Percentiles rank a stretch among this genome's conserved stretches.
Evolutionary conservation across 2,888 invertebrate genomes (phyloP).

Genomic region (Sesia bembeciformis): DNA sequence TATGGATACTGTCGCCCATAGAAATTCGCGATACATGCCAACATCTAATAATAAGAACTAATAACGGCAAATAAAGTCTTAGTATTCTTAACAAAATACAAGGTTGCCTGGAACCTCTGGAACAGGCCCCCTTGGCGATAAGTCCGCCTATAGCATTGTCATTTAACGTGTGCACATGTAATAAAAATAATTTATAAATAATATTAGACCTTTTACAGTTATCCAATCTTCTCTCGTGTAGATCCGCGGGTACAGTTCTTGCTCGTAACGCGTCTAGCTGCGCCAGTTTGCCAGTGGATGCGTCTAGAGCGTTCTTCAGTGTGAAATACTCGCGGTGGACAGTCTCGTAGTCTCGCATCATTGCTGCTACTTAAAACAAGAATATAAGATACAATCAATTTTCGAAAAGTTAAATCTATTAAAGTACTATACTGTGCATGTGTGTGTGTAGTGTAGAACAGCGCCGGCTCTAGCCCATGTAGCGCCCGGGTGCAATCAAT

Average conservation of each 20-base stretch:
- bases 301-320: constrained; percentile 72
- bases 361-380: constrained; percentile 64
- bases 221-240: constrained; percentile 79
- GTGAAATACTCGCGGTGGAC: constrained; percentile 77
- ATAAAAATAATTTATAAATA: neutral
- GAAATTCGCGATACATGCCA: too few relatives aligned
- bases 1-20: too few relatives aligned
- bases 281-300: constrained; percentile 74
- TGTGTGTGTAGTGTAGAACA: neutral
- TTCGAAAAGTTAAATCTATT: neutral
- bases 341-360: constrained; percentile 78
- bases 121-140: too few relatives aligned
- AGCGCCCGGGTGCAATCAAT: too few relatives aligned
- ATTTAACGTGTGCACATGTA: too few relatives aligned
- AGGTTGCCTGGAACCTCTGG: too few relatives aligned
- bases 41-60: too few relatives aligned
- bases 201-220: constrained; percentile 80
- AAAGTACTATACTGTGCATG: neutral
- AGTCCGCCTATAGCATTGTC: too few relatives aligned
- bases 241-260: constrained; percentile 74
- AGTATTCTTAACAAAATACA: too few relatives aligned
- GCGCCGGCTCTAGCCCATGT: too few relatives aligned
- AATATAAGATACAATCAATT: neutral
- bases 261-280: constrained; percentile 69
- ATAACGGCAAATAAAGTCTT: too few relatives aligned